Evolutionary conservation across 2,888 invertebrate genomes (phyloP), one percentile per base, ranked within the genome.

Genomic region (Emmelina monodactyla): DNA sequence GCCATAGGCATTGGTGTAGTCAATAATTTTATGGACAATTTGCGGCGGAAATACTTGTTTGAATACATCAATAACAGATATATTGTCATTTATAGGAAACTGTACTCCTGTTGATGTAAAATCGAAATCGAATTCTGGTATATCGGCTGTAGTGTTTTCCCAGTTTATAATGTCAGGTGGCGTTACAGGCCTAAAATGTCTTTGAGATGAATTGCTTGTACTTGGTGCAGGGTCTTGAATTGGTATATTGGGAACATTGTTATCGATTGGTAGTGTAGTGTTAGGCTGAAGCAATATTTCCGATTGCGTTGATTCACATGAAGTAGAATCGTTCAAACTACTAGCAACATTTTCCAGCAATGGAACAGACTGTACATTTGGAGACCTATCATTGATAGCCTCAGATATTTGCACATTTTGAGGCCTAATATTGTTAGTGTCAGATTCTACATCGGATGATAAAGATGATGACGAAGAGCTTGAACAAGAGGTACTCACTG

Each of bases 1-100:
- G 15, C 37, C 33, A 22, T 37, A 37, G 33, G 33, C 33, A 19
- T 37, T 37, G 16, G 37, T 37, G 33, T 19, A 33, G n/a, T 33
- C 37, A 19, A 31, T 30, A 30, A 37, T 29, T 14, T 14, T 16
- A 31, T 33, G 32, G 16, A 37, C 16, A 37, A 37, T 32, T 16
- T 33, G 29, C 16, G 16, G 14, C 16, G 32, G 32, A 16, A 36
- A 36, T 25, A 36, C 32, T n/a, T 28, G 28, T 16, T 28, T 32
- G 32, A 36, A 36, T n/a, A 37, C 29, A 29, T 37, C 32, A 22
- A 37, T 12, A 32, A 22, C 11, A 12, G 32, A 32, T 16, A 22
- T 35, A 16, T 14, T 28, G 11, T 32, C 35, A 32, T 25, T 34
- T 29, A 34, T 29, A 34, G 29, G 22, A 22, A 34, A 13, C 30